Conservation (phyloP, 2,113 vertebrate genomes). For the Probosciger aterrimus region DNA sequence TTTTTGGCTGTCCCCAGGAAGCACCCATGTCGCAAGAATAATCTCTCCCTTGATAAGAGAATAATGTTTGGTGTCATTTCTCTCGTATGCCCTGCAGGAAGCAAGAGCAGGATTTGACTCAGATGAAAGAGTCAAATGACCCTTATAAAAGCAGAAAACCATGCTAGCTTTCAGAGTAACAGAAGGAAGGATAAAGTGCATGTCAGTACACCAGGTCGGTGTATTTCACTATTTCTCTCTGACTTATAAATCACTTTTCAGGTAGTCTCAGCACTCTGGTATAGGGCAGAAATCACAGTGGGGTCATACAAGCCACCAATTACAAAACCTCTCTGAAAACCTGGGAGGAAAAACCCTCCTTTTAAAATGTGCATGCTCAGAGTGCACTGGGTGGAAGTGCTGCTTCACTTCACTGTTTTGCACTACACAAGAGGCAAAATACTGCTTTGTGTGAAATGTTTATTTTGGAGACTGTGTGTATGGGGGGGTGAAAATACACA, state of each 20-base stretch:
- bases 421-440: neutral
- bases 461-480: neutral
- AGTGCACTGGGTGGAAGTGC: neutral
- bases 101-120: constrained; percentile 9
- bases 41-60: constrained; percentile 3
- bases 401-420: neutral
- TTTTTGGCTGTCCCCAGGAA: neutral
- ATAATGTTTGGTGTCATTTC: neutral
- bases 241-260: constrained; percentile 9
- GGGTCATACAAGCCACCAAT: neutral
- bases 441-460: neutral
- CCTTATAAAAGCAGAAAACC: constrained; percentile 24
- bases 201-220: neutral
- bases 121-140: constrained; percentile 40
- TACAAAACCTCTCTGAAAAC: neutral
- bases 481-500: neutral
- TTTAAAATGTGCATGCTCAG: neutral
- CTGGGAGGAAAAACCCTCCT: neutral
- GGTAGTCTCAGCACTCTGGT: neutral
- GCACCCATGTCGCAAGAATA: neutral
- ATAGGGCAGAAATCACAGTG: constrained; percentile 20
- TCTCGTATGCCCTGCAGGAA: neutral
- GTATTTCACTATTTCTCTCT: neutral
- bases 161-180: neutral
- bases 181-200: neutral